Base-by-base conservation (phyloP, 2,113 vertebrate genomes). In the Notiomystis cincta region DNA sequence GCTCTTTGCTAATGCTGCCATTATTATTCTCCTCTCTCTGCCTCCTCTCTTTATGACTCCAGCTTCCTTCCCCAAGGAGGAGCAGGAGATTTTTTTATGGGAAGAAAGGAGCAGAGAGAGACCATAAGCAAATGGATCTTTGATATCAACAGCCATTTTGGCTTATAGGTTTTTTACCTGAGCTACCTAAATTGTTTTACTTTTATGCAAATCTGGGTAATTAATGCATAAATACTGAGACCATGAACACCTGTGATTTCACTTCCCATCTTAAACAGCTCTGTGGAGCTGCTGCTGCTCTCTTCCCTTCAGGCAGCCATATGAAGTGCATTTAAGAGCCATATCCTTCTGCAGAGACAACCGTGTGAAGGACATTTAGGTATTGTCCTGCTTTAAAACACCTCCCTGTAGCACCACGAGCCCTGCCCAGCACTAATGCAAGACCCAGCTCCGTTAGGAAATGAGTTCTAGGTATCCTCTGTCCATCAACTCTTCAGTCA, bases 21-120 rank as follows among this genome's bases (percentile, higher is more conserved):
- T 94, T 92, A 91, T 90, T 89, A 92, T 96, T 95, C 93, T 92
- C 79, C 92, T 83, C 64, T 80, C 72, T 64, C 87, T 21, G 93
- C 72, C 95, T 57, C 23, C 71, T 78, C 71, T 69, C 84, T 87
- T 94, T 92, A 88, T 0, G 7, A 83, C 2, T 8, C 77, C 82
- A 78, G 67, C 48, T 73, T 70, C 79, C 82, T 83, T 90, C 90
- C 93, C 90, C 64, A 66, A 75, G 93, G 90, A 96, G 70, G 57
- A 90, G 71, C 45, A 0, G 0, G 22, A 51, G 70, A 67, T 79
- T 91, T 94, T 92, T 93, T 69, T 65, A 92, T 47, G 48, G 73
- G 28, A 82, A 90, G 65, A 60, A 89, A 84, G 61, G 23, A 87
- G 82, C 33, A 70, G 61, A 62, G 66, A 45, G 48, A 67, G 22